Conservation (phyloP, 2,113 vertebrate species). For the Montifringilla adamsi region DNA sequence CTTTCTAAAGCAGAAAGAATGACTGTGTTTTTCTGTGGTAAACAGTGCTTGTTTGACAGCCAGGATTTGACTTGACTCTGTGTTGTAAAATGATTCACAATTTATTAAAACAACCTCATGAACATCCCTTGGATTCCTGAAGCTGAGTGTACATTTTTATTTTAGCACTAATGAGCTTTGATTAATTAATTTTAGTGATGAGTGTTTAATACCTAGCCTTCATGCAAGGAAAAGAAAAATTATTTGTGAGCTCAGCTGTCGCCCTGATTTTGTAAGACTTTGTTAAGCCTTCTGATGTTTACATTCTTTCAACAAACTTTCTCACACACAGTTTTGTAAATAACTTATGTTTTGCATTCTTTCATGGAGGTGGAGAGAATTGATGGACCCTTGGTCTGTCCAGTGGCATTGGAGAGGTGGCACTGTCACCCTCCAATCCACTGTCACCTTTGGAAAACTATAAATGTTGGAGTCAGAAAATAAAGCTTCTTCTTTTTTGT, state of each 20-base stretch:
- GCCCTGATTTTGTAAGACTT: no score
- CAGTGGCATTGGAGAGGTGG: no score
- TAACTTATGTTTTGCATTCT: no score
- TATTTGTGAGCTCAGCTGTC: background rate
- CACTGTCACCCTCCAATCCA: no score
- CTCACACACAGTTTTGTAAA: no score
- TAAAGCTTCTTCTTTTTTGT: no score
- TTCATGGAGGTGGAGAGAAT: no score
- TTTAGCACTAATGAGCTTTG: background rate
- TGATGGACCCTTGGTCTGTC: no score
- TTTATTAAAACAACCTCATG: background rate
- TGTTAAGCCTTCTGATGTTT: no score
- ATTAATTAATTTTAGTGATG: background rate
- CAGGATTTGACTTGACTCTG: background rate
- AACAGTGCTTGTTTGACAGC: background rate
- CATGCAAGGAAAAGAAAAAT: background rate
- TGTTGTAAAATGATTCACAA: background rate
- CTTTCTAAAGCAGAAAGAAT: fast-evolving
- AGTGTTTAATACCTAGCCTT: background rate
- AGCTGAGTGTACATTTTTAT: background rate
- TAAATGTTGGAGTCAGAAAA: no score
- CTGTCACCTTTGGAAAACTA: no score
- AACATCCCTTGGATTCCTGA: background rate
- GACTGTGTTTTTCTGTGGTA: background rate
- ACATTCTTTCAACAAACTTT: no score